These are phyloP conservation scores for Magallana ariakensis DNA, from an alignment of 1,140 invertebrate genomes.

Conservation along the genomic window DNA sequence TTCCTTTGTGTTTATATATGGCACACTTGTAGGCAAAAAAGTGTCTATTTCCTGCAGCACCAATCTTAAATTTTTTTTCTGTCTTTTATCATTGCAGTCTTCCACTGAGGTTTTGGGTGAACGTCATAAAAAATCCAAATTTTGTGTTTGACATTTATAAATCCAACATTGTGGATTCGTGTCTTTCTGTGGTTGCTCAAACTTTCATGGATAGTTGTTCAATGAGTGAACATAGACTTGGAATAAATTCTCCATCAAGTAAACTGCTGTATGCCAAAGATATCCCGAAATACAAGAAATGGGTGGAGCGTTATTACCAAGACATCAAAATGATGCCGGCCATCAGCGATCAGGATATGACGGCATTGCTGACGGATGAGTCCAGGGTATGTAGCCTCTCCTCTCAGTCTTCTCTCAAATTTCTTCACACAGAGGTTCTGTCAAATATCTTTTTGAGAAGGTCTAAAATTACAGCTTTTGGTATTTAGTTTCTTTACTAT, in stretches of 20 bases:
- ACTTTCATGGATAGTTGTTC: conserved; percentile 99
- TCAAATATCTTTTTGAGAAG: too few relatives aligned
- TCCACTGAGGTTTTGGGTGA: conserved; percentile 96
- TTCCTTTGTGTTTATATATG: too few relatives aligned
- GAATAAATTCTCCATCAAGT: conserved; percentile 99
- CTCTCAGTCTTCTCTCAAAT: not conserved
- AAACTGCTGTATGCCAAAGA: conserved; percentile 99
- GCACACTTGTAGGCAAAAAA: too few relatives aligned
- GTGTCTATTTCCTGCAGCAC: too few relatives aligned
- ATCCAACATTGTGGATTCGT: conserved; percentile 99
- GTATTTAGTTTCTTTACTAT: not conserved
- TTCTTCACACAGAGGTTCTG: too few relatives aligned
- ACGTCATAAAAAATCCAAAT: conserved; percentile 99
- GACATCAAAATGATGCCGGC: conserved; percentile 91
- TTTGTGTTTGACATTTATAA: conserved; percentile 99
- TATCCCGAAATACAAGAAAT: conserved; percentile 99
- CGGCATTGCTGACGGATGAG: conserved; percentile 98
- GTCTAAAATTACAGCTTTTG: not conserved
- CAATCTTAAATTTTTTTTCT: too few relatives aligned
- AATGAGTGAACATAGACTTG: conserved; percentile 98
- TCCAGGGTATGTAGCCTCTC: conserved; percentile 87
- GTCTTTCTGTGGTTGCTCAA: conserved; percentile 98
- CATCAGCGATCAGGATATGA: conserved; percentile 99
- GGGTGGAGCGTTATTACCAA: conserved; percentile 91
- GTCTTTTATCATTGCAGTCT: conserved; percentile 80